Percentiles rank a stretch among this genome's conserved stretches.
phyloP scores from a whole-genome alignment of 2,888 invertebrate genomes.

The Sclerodermus sp. region DNA sequence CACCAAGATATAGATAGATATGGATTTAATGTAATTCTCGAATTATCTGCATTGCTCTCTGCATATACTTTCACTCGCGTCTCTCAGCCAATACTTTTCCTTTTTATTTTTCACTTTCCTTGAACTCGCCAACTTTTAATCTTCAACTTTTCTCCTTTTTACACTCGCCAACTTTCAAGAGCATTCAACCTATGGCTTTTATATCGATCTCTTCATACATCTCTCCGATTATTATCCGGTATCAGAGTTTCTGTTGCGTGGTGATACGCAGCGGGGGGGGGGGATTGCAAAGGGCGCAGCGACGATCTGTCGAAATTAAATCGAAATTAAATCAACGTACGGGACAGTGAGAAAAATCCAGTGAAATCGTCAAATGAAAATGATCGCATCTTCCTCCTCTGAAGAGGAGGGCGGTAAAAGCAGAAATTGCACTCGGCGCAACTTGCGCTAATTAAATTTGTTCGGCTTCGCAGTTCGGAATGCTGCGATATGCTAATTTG shows the following conservation, averaged over 20 bases:
- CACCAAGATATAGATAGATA: too few species aligned
- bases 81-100: too few species aligned
- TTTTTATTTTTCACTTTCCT: too few species aligned
- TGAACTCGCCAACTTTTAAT: too few species aligned
- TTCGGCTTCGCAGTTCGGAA: slow-evolving; percentile 2
- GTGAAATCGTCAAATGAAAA: background rate
- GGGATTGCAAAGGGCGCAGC: background rate
- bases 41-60: background rate
- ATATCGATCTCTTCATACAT: background rate
- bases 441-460: slow-evolving; percentile 10
- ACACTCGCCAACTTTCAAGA: too few species aligned
- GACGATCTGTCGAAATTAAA: too few species aligned
- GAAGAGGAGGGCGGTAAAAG: background rate
- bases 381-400: background rate
- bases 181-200: background rate
- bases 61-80: background rate
- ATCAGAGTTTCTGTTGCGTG: too few species aligned
- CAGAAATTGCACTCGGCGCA: background rate
- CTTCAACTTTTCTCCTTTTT: too few species aligned
- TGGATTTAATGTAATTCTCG: background rate
- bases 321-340: too few species aligned
- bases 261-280: too few species aligned
- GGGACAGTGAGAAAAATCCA: background rate
- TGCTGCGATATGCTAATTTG: slow-evolving; percentile 9
- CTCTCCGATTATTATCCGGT: background rate